Percentiles rank a stretch among this genome's conserved stretches.
These are phyloP conservation scores for Chalcosyrphus nemorum DNA, from an alignment of 2,888 invertebrate genomes.

Conservation along the genomic window DNA sequence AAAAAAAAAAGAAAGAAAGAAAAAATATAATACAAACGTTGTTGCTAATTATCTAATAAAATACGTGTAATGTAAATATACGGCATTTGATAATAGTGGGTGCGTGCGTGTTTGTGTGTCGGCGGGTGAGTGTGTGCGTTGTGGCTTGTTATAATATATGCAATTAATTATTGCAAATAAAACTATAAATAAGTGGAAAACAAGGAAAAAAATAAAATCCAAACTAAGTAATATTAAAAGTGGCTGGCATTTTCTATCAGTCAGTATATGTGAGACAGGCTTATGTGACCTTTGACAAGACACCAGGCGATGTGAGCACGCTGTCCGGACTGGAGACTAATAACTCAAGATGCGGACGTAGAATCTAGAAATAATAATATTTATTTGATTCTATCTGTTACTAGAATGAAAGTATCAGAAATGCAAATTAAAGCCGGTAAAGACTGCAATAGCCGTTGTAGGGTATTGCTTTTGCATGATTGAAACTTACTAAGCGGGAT, in stretches of 20 bases:
- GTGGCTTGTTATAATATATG: conserved; percentile 57
- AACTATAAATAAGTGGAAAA: conserved; percentile 51
- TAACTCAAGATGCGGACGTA: background rate
- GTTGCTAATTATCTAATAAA: conserved; percentile 70
- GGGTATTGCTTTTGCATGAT: no score
- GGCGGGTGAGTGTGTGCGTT: background rate
- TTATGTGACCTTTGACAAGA: conserved; percentile 63
- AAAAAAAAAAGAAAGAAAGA: background rate
- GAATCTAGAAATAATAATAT: background rate
- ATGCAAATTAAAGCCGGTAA: background rate
- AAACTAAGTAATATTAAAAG: conserved; percentile 42
- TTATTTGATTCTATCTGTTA: background rate
- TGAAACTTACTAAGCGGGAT: no score
- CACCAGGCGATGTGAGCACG: background rate
- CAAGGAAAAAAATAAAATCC: conserved; percentile 40
- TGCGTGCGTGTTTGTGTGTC: conserved; percentile 50
- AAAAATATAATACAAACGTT: conserved; percentile 21
- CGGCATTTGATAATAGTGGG: conserved; percentile 59
- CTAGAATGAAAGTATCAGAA: background rate
- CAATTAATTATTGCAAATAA: conserved; percentile 67
- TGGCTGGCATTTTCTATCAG: conserved; percentile 39
- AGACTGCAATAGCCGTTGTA: background rate
- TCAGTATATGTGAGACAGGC: conserved; percentile 17
- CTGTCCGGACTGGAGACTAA: background rate
- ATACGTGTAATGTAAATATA: conserved; percentile 61